Percentiles rank a stretch among this genome's conserved stretches.
Conservation (phyloP, 2,797 vertebrate species). For the Rhinogobio ventralis region DNA sequence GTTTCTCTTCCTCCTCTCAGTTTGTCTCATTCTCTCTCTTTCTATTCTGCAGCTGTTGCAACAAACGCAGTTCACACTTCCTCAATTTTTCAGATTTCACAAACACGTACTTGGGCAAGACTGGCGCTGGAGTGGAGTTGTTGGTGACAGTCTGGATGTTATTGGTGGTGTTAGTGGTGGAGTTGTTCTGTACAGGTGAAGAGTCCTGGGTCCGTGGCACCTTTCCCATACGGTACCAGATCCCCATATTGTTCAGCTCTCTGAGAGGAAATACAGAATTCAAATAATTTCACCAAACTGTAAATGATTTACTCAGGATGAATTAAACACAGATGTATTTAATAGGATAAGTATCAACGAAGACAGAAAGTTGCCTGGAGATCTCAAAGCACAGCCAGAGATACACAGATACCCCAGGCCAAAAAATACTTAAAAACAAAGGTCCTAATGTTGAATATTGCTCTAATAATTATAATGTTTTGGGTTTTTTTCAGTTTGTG, state of each 20-base stretch:
- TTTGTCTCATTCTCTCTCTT: not conserved
- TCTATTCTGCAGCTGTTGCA: conserved; percentile 1
- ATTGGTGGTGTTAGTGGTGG: conserved; percentile 79
- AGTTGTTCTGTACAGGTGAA: conserved; percentile 66
- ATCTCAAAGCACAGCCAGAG: not conserved
- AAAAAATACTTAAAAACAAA: not conserved
- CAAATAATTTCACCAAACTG: not conserved
- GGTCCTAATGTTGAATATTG: not conserved
- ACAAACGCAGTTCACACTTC: not conserved
- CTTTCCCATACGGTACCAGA: conserved; percentile 98
- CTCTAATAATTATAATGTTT: not conserved
- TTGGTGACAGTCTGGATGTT: conserved; percentile 79
- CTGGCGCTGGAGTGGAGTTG: conserved; percentile 75
- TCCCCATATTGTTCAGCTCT: conserved; percentile 98
- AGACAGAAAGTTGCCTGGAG: not conserved
- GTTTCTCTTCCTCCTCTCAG: not conserved
- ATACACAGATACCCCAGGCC: not conserved
- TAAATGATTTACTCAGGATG: not conserved
- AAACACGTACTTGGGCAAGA: conserved; percentile 83
- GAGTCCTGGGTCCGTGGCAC: conserved; percentile 91
- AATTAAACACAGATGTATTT: not conserved
- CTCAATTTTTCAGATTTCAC: not conserved
- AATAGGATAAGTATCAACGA: not conserved
- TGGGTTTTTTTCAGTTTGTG: not conserved
- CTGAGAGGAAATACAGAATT: conserved; percentile 68